A percentile compares a stretch with the other conserved stretches of the same genome.
These are phyloP conservation scores for Lethrus apterus DNA, from an alignment of 1,140 invertebrate species.

Conservation along the genomic window DNA sequence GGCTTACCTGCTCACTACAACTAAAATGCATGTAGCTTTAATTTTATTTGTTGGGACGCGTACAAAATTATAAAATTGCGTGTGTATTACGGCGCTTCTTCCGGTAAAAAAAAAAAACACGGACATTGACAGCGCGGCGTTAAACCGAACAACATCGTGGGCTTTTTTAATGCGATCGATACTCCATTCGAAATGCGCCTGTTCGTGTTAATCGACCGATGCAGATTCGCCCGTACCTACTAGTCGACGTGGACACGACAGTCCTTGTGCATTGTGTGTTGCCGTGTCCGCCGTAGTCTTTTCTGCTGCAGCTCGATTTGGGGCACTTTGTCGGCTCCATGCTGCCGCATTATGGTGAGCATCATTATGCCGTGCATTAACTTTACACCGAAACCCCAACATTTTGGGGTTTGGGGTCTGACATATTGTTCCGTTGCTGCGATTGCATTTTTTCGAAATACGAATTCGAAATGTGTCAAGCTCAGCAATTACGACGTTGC, in stretches of 20 bases:
- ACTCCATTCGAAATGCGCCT: background rate
- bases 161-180: background rate
- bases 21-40: too few relatives aligned
- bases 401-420: background rate
- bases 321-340: slow-evolving; percentile 10
- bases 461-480: background rate
- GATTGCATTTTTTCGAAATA: background rate
- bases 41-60: too few relatives aligned
- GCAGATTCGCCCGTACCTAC: too few relatives aligned
- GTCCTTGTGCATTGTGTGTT: slow-evolving; percentile 10
- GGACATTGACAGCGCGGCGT: background rate
- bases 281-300: background rate
- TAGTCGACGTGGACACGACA: too few relatives aligned
- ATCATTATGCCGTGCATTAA: background rate
- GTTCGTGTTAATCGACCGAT: slow-evolving; percentile 1
- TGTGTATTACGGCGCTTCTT: background rate
- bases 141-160: background rate
- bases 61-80: too few relatives aligned
- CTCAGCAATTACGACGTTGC: background rate
- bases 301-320: slow-evolving; percentile 11
- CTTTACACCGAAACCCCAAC: background rate
- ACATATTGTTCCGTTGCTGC: background rate
- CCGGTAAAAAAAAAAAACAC: background rate
- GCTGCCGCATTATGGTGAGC: slow-evolving; percentile 12
- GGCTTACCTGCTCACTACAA: too few relatives aligned